Evolutionary conservation across 30 jellyfish, hydroid and myxozoan species (phyloP).

Genomic region (Phacellophora camtschatica): DNA sequence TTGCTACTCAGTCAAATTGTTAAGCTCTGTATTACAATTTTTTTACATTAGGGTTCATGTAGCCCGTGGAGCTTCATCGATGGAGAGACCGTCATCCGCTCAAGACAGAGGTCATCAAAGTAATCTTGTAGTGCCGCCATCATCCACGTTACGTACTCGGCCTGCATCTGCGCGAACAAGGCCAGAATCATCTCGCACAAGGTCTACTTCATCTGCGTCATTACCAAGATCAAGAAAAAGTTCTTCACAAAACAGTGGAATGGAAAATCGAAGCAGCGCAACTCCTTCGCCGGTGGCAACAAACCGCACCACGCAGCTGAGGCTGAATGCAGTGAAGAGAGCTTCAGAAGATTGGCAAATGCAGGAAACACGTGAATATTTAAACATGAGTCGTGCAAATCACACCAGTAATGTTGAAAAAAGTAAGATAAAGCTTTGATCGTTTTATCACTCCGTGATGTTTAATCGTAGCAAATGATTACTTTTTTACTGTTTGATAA

Average conservation of each 20-base stretch:
- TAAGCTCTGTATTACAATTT: too few relatives aligned
- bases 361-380: slow-evolving; percentile 46
- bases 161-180: slow-evolving; percentile 46
- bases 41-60: too few relatives aligned
- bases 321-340: slow-evolving; percentile 17
- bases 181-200: slow-evolving; percentile 35
- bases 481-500: too few relatives aligned
- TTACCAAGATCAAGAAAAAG: background rate
- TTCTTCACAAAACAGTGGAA: background rate
- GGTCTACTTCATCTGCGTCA: background rate
- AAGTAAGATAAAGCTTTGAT: too few relatives aligned
- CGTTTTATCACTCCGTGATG: too few relatives aligned
- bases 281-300: slow-evolving; percentile 57
- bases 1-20: too few relatives aligned
- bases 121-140: background rate
- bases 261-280: background rate
- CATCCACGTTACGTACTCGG: slow-evolving; percentile 23
- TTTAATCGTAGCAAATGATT: too few relatives aligned
- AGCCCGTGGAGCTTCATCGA: too few relatives aligned
- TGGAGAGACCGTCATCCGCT: slow-evolving; percentile 56
- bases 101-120: slow-evolving; percentile 1
- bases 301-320: slow-evolving; percentile 41
- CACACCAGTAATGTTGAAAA: too few relatives aligned
- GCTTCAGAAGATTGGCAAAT: slow-evolving; percentile 47
- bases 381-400: background rate